Percentiles rank a stretch among this genome's conserved stretches.
phyloP scores from a whole-genome alignment of 2,113 vertebrate species.

The Camelus bactrianus region DNA sequence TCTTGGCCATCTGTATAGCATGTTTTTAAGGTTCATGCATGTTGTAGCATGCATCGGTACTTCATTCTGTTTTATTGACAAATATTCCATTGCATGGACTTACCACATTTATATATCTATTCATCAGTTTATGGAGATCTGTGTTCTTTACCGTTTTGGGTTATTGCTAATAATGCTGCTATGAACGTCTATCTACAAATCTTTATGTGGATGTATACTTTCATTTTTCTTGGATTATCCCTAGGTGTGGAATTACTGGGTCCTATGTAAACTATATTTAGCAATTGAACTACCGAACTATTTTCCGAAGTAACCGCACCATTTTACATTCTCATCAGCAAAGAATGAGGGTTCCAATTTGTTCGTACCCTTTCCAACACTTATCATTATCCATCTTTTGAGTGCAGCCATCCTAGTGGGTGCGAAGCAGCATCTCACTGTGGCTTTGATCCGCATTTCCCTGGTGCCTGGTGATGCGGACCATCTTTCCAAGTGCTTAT shows the following conservation, averaged over 20 bases:
- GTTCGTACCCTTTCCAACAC: neutral
- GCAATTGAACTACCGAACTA: neutral
- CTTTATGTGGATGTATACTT: neutral
- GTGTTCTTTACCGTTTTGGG: neutral
- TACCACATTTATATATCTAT: neutral
- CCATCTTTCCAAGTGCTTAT: neutral
- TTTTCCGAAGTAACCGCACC: neutral
- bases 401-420: neutral
- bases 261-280: neutral
- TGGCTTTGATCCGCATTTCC: neutral
- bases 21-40: neutral
- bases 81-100: neutral
- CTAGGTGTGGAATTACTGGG: neutral
- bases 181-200: neutral
- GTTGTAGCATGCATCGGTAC: neutral
- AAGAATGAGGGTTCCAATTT: neutral
- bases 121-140: neutral
- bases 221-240: neutral
- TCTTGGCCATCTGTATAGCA: too few relatives aligned
- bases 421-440: neutral
- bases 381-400: neutral
- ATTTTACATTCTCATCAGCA: neutral
- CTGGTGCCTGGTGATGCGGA: neutral
- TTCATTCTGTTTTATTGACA: neutral
- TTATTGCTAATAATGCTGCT: neutral